phyloP scores from a whole-genome alignment of 2,797 vertebrate species.

The Hapalemur alaotrensis region DNA sequence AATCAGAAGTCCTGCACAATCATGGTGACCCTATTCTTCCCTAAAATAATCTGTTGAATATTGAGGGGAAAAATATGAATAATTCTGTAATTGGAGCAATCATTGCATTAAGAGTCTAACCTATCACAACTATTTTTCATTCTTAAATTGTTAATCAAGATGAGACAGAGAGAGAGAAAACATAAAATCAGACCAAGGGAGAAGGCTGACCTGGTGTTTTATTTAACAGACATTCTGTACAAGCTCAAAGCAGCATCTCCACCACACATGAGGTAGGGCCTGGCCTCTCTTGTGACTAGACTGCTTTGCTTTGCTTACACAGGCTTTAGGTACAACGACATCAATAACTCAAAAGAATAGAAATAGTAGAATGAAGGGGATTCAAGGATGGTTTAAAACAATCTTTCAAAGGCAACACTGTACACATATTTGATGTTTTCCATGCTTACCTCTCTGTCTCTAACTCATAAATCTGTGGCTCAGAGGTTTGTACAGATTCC shows the following conservation, averaged over 20 bases:
- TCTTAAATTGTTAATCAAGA: neutral
- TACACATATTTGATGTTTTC: neutral
- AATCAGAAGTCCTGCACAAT: neutral
- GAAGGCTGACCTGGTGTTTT: neutral
- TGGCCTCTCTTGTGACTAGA: neutral
- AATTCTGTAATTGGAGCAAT: neutral
- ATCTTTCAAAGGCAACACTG: neutral
- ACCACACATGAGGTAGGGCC: neutral
- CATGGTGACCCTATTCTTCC: neutral
- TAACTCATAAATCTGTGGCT: neutral
- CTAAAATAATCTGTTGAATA: neutral
- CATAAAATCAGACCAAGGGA: neutral
- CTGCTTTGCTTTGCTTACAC: neutral
- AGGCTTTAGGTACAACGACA: neutral
- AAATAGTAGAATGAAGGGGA: neutral
- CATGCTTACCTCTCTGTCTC: neutral
- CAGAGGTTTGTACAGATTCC: neutral
- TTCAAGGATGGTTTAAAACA: neutral
- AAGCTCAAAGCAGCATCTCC: neutral
- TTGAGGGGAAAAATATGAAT: neutral
- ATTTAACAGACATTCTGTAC: neutral
- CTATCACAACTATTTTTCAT: neutral
- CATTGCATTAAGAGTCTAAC: neutral
- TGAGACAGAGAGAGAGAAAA: neutral
- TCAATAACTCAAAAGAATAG: neutral